A percentile compares a stretch with the other conserved stretches of the same genome.
These are phyloP conservation scores for Neodiprion virginianus DNA, from an alignment of 1,140 invertebrate species.

Conservation along the genomic window DNA sequence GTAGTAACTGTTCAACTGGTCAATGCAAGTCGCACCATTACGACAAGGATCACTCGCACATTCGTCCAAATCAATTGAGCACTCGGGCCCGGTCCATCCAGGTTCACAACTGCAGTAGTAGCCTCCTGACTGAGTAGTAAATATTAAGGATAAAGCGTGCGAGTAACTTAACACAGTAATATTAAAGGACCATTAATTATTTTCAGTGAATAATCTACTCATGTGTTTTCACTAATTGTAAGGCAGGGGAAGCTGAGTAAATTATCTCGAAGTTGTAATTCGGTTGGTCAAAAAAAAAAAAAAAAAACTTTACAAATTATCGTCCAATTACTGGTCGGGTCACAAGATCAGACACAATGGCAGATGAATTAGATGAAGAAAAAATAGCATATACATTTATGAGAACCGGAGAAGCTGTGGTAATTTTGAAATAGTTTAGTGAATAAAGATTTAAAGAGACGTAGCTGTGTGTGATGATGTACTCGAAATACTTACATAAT, in stretches of 20 bases:
- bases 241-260: neutral
- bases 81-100: conserved; percentile 73
- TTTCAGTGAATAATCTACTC: neutral
- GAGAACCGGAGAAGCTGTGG: too few relatives aligned
- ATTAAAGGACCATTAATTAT: conserved; percentile 17
- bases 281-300: too few relatives aligned
- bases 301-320: too few relatives aligned
- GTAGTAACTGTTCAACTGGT: conserved; percentile 66
- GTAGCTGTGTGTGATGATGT: neutral
- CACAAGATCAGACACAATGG: neutral
- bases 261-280: too few relatives aligned
- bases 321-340: neutral
- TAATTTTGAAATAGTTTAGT: too few relatives aligned
- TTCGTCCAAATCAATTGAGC: conserved; percentile 65
- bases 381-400: too few relatives aligned
- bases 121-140: conserved; percentile 57
- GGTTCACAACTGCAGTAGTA: conserved; percentile 78
- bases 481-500: conserved; percentile 65
- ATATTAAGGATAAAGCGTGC: neutral
- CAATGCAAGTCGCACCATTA: conserved; percentile 74
- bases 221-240: conserved; percentile 22
- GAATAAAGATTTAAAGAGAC: too few relatives aligned
- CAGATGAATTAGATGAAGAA: neutral
- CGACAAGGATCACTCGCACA: conserved; percentile 69
- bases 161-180: neutral